These are phyloP conservation scores for Psephotus haematonotus DNA, from an alignment of 2,113 vertebrate species.

Conservation along the genomic window DNA sequence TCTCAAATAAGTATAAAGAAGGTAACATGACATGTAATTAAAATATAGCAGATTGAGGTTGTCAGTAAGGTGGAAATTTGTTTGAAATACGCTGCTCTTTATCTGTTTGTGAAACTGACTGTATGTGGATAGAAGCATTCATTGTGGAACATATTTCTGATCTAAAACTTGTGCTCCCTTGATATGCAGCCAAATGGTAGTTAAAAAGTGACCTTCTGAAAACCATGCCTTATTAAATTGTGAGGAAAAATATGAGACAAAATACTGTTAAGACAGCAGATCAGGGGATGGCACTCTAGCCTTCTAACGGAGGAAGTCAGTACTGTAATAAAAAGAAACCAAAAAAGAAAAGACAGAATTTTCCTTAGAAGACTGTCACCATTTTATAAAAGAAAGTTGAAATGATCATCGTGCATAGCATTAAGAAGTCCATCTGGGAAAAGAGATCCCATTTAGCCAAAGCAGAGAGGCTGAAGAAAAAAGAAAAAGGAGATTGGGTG, in stretches of 20 bases:
- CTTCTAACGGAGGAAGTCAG: background rate
- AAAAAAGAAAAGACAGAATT: background rate
- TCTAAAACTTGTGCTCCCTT: background rate
- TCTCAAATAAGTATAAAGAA: background rate
- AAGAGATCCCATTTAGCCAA: conserved; percentile 31
- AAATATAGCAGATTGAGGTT: background rate
- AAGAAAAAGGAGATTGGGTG: conserved; percentile 26
- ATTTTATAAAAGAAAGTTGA: background rate
- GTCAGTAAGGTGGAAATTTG: background rate
- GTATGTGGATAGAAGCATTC: background rate
- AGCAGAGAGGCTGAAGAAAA: conserved; percentile 24
- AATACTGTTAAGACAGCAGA: background rate
- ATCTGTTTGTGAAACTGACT: background rate
- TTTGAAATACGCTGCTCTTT: background rate
- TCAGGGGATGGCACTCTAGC: background rate
- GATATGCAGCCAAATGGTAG: background rate
- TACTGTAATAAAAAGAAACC: background rate
- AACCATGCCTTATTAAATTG: background rate
- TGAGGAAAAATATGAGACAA: background rate
- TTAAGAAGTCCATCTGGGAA: conserved; percentile 9
- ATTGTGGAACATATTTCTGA: background rate
- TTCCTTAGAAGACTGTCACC: background rate
- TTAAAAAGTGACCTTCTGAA: background rate
- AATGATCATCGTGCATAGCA: background rate
- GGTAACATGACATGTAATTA: background rate